Conservation (phyloP, 2,888 invertebrate species). For the Lepidochrysops patricia region DNA sequence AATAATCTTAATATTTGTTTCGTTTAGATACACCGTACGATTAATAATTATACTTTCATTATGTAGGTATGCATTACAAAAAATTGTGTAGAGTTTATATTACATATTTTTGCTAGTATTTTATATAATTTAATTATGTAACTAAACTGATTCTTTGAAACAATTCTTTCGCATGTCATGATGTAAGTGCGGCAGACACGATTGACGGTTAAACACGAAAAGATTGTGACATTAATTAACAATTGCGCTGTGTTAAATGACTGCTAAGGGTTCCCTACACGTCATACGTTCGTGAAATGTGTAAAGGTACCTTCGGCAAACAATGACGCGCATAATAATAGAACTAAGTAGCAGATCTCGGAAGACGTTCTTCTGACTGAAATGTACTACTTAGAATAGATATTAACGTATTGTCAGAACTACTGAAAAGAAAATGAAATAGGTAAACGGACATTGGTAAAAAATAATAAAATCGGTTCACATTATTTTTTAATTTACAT, state of each 20-base stretch:
- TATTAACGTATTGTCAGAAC: neutral
- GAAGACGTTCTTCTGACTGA: too few species aligned
- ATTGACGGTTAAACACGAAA: conserved; percentile 21
- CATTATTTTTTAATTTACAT: too few species aligned
- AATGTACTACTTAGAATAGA: neutral
- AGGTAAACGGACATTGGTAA: too few species aligned
- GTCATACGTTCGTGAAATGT: conserved; percentile 21
- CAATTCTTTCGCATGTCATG: conserved; percentile 18
- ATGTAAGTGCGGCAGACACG: conserved; percentile 20
- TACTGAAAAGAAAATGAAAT: too few species aligned
- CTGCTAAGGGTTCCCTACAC: conserved; percentile 19
- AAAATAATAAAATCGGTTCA: too few species aligned
- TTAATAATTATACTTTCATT: too few species aligned
- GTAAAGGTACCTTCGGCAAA: neutral
- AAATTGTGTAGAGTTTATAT: too few species aligned
- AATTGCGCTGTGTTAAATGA: conserved; percentile 21
- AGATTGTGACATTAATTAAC: conserved; percentile 21
- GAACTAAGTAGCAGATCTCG: conserved; percentile 17
- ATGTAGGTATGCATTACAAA: too few species aligned
- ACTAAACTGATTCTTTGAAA: neutral
- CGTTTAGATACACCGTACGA: too few species aligned
- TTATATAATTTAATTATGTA: neutral
- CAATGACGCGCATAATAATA: conserved; percentile 7
- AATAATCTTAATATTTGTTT: too few species aligned
- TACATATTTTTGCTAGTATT: too few species aligned